Base-by-base conservation (phyloP, 2,797 vertebrate species). In the Sparidentex hasta region DNA sequence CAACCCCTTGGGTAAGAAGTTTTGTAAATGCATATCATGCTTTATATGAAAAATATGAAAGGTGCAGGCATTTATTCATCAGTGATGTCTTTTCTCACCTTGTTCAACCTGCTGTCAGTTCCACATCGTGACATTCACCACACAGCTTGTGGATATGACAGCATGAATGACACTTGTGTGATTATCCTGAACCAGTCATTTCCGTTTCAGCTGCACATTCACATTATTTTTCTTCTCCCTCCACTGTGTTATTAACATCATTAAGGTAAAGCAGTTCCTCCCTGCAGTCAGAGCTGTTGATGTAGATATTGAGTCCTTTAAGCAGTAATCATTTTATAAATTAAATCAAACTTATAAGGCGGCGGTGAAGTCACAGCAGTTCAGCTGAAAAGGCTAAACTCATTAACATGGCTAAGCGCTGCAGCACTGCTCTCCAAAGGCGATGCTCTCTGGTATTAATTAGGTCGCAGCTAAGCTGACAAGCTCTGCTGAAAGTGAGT, bases 371-470 rank as follows among this genome's bases (percentile, higher is more conserved):
- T 65, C 17, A 47, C 17, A 58, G 11, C 20, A n/a, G 70, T 71
- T 80, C 79, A 81, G 74, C 78, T 58, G 71, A 83, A 59, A 69
- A 78, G 82, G 76, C 71, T 84, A 81, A 85, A 77, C 86, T 93
- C 83, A 91, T 95, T 91, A 94, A 56, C 79, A 66, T 78, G 67
- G 55, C 70, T 87, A 81, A 86, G 77, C 61, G 72, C 62, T 48
- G 75, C 74, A 71, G 48, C 75, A 52, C 61, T 55, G 20, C 62
- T 86, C 85, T 83, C 73, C 77, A 81, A 86, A 86, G 76, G 81
- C 65, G 9, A 78, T 65, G 74, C 83, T 88, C 81, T 66, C 46
- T 64, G 80, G 43, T 74, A 78, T 82, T 92, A 93, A 94, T 94
- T 89, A 90, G 73, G 79, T 82, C 79, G 77, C 65, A 78, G 76